Percentiles rank a stretch among this genome's conserved stretches.
These are phyloP conservation scores for Hydrozoanthus gracilis DNA, from an alignment of 92 coral and sea anemone species.

Conservation along the genomic window DNA sequence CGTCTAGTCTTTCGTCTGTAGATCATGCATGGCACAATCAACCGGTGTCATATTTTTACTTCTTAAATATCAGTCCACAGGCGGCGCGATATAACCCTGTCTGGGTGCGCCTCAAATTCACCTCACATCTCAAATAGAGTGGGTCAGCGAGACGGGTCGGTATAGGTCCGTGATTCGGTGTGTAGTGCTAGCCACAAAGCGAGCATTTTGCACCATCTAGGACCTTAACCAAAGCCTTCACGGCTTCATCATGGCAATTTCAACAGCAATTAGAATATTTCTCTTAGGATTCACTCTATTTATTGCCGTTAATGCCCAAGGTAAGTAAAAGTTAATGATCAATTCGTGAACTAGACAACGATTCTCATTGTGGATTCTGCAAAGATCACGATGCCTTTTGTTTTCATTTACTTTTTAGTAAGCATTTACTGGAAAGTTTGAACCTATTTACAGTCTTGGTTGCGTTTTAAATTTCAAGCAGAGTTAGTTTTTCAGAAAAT, in stretches of 20 bases:
- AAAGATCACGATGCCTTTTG: background rate
- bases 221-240: constrained; percentile 42
- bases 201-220: constrained; percentile 52
- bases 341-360: background rate
- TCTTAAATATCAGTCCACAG: constrained; percentile 54
- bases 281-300: constrained; percentile 40
- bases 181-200: constrained; percentile 47
- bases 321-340: constrained; percentile 26
- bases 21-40: constrained; percentile 44
- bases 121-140: constrained; percentile 52
- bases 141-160: constrained; percentile 36
- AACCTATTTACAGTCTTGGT: background rate
- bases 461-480: background rate
- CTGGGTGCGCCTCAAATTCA: constrained; percentile 50
- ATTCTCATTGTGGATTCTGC: background rate
- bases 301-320: constrained; percentile 31
- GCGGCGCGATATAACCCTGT: constrained; percentile 47
- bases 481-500: background rate
- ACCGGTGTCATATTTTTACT: constrained; percentile 48
- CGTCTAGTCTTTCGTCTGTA: constrained; percentile 53
- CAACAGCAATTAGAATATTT: constrained; percentile 30
- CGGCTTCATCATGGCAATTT: constrained; percentile 34
- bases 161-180: constrained; percentile 51
- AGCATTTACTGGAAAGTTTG: background rate
- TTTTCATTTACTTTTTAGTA: background rate